Evolutionary conservation across 2,797 vertebrate species (phyloP).

Genomic region (Gastrophryne carolinensis): DNA sequence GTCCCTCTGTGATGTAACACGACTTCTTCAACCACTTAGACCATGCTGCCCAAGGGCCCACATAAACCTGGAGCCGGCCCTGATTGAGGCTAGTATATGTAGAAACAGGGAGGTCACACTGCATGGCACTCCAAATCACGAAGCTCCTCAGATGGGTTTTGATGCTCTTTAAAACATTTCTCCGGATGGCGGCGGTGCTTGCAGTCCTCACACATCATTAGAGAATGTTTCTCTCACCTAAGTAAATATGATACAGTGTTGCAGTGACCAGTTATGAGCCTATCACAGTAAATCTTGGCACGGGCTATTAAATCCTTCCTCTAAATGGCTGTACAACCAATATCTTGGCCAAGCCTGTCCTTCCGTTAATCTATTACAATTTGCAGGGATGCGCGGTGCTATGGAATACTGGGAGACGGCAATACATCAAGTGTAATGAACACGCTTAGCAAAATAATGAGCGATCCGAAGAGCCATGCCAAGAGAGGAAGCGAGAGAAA

Average conservation of each 20-base stretch:
- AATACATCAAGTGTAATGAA: slow-evolving; percentile 32
- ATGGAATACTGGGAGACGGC: background rate
- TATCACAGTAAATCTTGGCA: slow-evolving; percentile 12
- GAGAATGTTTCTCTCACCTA: background rate
- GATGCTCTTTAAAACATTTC: too few species aligned
- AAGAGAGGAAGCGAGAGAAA: background rate
- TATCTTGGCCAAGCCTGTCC: background rate
- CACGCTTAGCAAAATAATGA: slow-evolving; percentile 20
- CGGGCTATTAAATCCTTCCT: slow-evolving; percentile 13
- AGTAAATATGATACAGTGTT: background rate
- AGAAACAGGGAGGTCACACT: too few species aligned
- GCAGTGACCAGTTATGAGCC: background rate
- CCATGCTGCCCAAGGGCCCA: too few species aligned
- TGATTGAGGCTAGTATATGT: too few species aligned
- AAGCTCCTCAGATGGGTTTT: too few species aligned
- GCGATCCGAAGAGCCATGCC: slow-evolving; percentile 5
- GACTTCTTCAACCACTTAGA: too few species aligned
- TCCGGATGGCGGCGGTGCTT: too few species aligned
- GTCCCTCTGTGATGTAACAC: too few species aligned
- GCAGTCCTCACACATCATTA: background rate
- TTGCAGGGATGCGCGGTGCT: slow-evolving; percentile 1
- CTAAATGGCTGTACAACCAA: slow-evolving; percentile 20
- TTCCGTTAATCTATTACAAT: slow-evolving; percentile 30
- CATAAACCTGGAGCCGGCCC: too few species aligned
- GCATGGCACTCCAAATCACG: too few species aligned